Percentiles rank a stretch among this genome's conserved stretches.
Conservation (phyloP, 2,113 vertebrate species). For the Podocnemis expansa region DNA sequence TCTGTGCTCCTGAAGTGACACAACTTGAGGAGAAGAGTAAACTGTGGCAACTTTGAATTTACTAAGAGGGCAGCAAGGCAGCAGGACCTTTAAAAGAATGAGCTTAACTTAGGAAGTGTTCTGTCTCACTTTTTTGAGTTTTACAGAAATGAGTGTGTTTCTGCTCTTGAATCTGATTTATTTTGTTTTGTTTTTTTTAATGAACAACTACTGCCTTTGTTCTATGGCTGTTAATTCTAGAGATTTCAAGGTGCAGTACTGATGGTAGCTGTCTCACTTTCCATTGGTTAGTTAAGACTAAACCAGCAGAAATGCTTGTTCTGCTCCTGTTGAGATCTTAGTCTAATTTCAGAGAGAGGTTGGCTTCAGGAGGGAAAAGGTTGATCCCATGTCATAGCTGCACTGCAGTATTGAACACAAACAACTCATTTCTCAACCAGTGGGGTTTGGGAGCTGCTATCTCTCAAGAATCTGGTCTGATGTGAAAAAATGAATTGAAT, state of each 20-base stretch:
- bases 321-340: rapidly evolving
- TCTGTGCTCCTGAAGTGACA: background rate
- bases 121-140: background rate
- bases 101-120: background rate
- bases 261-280: background rate
- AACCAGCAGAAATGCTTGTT: background rate
- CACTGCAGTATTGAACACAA: background rate
- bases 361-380: background rate
- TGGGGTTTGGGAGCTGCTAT: background rate
- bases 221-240: background rate
- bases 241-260: background rate
- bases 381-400: background rate
- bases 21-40: rapidly evolving
- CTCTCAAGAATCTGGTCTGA: background rate
- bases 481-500: background rate
- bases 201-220: too few relatives aligned
- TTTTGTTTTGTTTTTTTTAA: too few relatives aligned
- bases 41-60: background rate
- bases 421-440: background rate
- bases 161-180: background rate
- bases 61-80: background rate
- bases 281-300: background rate
- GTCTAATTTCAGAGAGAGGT: background rate
- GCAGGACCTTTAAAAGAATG: background rate
- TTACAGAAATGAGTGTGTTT: background rate